Base-by-base conservation (phyloP, 2,797 vertebrate genomes). In the Chelidonichthys spinosus region DNA sequence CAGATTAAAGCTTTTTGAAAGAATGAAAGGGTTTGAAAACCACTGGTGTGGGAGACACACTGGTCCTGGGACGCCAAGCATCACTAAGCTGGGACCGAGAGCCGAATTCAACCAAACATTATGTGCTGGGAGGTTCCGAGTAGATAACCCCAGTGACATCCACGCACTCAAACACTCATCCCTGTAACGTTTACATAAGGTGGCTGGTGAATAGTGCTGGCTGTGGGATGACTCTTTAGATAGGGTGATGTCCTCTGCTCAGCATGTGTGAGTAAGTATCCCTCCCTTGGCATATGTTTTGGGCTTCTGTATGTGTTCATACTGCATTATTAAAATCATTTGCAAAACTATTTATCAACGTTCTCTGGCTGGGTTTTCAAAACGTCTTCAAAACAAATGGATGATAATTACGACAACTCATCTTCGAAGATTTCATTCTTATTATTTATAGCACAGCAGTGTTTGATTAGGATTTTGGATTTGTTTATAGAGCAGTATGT, bases 121-220 rank as follows among this genome's bases (percentile, higher is more conserved):
- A 64, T 75, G 68, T 49, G 55, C 35, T 63, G 72, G 63, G 77
- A 76, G 72, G 73, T 63, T 80, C 67, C 72, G 61, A 64, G 63
- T 25, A 84, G 89, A 91, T 86, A 89, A 86, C 85, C 70, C 68
- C 53, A 35, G 67, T 83, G 83, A 66, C 72, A 50, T 68, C 54
- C 35, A 49, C 4, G 10, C 60, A 64, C 72, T 80, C 72, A 72
- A 76, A 85, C 81, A 81, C 64, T 88, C 71, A 72, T 63, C 62
- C 76, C 61, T 40, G 32, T 80, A 64, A 84, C 58, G 64, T 59
- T 71, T 71, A 76, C 74, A 81, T 76, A 54, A 81, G 72, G 74
- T 76, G 73, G 58, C 49, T 36, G 62, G 53, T 85, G 82, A 85
- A 68, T 69, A 54, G 8, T 66, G 67, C 72, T 64, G 66, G 11